A percentile compares a stretch with the other conserved stretches of the same genome.
Conservation (phyloP, 2,888 invertebrate species). For the Sialis lutaria region DNA sequence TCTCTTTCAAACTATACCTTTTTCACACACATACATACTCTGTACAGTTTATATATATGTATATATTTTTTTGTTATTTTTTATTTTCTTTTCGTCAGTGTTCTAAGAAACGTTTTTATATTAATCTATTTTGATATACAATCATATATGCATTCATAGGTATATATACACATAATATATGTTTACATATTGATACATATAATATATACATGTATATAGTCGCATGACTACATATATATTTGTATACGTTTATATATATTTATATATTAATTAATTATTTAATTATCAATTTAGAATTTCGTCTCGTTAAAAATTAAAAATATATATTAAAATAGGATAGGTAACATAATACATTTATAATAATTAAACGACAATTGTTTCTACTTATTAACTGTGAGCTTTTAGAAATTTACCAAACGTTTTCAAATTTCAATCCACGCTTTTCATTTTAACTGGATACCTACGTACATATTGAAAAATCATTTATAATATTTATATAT, state of each 20-base stretch:
- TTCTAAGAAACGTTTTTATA: slow-evolving; percentile 5
- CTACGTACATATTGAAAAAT: no score
- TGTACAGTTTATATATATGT: slow-evolving; percentile 13
- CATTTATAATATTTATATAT: no score
- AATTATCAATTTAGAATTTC: slow-evolving; percentile 26
- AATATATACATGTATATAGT: slow-evolving; percentile 1
- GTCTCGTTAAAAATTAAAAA: slow-evolving; percentile 19
- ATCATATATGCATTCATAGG: not conserved
- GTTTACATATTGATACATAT: not conserved
- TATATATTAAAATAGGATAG: not conserved
- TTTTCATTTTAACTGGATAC: no score
- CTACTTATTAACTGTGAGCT: not conserved
- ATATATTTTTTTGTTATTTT: slow-evolving; percentile 15
- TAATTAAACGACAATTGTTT: not conserved
- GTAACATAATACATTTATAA: not conserved
- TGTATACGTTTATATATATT: not conserved
- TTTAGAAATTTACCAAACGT: no score
- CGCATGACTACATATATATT: not conserved
- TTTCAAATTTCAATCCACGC: no score
- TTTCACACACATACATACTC: slow-evolving; percentile 6
- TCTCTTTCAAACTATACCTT: no score
- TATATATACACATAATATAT: not conserved
- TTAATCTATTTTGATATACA: not conserved
- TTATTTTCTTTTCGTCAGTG: not conserved
- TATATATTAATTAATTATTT: slow-evolving; percentile 21